Evolutionary conservation across 2,888 invertebrate genomes (phyloP).

Genomic region (Volucella bombylans): DNA sequence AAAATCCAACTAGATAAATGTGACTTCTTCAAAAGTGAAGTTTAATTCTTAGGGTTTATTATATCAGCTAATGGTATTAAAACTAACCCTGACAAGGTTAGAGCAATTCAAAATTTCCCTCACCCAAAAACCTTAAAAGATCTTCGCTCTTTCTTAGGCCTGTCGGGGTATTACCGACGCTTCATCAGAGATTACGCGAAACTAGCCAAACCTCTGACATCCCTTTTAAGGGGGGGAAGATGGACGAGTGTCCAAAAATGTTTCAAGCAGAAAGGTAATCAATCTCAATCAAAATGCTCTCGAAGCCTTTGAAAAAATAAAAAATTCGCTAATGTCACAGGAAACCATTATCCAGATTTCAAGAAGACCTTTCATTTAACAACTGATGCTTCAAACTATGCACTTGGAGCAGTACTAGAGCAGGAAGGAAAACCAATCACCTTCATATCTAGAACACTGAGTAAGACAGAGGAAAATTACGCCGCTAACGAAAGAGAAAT

Average conservation of each 20-base stretch:
- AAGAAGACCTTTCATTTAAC: slow-evolving; percentile 42
- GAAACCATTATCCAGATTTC: slow-evolving; percentile 77
- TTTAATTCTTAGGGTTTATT: slow-evolving; percentile 61
- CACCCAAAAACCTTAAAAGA: too few species aligned
- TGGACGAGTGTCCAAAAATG: slow-evolving; percentile 45
- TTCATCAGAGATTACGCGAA: too few species aligned
- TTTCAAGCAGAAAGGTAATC: slow-evolving; percentile 41
- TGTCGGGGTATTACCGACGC: too few species aligned
- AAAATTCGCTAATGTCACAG: slow-evolving; percentile 38
- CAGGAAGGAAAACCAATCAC: too few species aligned
- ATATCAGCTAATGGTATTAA: slow-evolving; percentile 57
- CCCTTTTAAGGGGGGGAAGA: slow-evolving; percentile 61
- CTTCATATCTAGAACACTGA: too few species aligned
- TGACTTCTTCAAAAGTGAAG: slow-evolving; percentile 51
- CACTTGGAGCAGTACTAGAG: neutral
- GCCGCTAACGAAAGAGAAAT: too few species aligned
- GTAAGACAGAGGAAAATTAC: too few species aligned
- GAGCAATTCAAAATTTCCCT: too few species aligned
- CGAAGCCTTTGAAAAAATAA: slow-evolving; percentile 50
- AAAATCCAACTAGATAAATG: slow-evolving; percentile 62
- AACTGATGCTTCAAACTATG: slow-evolving; percentile 52
- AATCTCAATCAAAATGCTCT: slow-evolving; percentile 31
- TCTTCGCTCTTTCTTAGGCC: too few species aligned
- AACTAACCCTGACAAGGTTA: slow-evolving; percentile 50
- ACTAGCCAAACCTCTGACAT: slow-evolving; percentile 49